Conservation (phyloP, 2,113 vertebrate species). For the Austrofundulus limnaeus region DNA sequence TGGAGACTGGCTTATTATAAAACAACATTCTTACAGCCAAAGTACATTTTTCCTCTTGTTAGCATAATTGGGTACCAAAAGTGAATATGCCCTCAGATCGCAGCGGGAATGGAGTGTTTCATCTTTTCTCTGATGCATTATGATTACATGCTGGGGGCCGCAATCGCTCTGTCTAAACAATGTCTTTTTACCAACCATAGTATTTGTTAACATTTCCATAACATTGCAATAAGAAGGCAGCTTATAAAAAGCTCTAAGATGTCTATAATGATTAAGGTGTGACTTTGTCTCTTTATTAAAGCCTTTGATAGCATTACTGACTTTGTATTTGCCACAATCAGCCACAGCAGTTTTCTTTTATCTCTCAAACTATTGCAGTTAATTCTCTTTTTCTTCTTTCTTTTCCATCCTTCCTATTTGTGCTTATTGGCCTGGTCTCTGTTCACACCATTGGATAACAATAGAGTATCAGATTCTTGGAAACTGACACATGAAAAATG, state of each 20-base stretch:
- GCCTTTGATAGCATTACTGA: slow-evolving; percentile 39
- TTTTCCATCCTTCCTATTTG: slow-evolving; percentile 24
- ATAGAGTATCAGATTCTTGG: slow-evolving; percentile 75
- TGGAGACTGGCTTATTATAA: slow-evolving; percentile 64
- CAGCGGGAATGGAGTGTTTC: slow-evolving; percentile 61
- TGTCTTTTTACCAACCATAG: slow-evolving; percentile 61
- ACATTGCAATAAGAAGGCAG: slow-evolving; percentile 67
- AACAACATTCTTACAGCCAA: slow-evolving; percentile 55
- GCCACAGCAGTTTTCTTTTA: slow-evolving; percentile 33
- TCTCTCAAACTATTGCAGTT: slow-evolving; percentile 29
- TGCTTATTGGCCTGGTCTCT: slow-evolving; percentile 27
- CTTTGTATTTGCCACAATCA: slow-evolving; percentile 67
- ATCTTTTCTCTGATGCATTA: slow-evolving; percentile 71
- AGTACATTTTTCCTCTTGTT: slow-evolving; percentile 70
- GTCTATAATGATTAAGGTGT: slow-evolving; percentile 73
- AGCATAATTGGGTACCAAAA: slow-evolving; percentile 77
- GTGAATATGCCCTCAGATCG: slow-evolving; percentile 72
- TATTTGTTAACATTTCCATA: slow-evolving; percentile 73
- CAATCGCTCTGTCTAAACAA: slow-evolving; percentile 56
- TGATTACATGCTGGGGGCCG: slow-evolving; percentile 59
- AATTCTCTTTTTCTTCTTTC: slow-evolving; percentile 23
- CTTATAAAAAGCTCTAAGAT: slow-evolving; percentile 56
- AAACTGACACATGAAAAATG: slow-evolving; percentile 97
- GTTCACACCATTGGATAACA: slow-evolving; percentile 63
- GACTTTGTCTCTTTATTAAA: slow-evolving; percentile 72